phyloP scores from a whole-genome alignment of 2,888 invertebrate genomes.

The Orchesellides sinensis region DNA sequence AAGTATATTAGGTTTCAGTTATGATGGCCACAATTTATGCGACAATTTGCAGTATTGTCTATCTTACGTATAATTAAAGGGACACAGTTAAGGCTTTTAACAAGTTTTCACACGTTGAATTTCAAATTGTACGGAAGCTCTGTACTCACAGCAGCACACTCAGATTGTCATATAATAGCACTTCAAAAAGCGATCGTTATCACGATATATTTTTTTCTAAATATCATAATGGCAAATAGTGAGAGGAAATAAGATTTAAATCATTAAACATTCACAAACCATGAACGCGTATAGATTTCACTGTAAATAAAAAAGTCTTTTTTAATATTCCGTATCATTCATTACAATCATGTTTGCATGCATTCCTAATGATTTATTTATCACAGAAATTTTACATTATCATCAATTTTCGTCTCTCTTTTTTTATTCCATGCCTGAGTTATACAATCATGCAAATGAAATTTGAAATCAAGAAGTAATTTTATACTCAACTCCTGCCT shows the following conservation, averaged over 20 bases:
- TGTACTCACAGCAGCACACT: not conserved
- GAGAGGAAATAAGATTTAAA: not conserved
- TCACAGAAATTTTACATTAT: not conserved
- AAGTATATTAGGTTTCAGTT: too few species aligned
- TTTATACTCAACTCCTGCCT: too few species aligned
- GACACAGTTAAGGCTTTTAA: too few species aligned
- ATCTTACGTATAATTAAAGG: too few species aligned
- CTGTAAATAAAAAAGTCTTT: too few species aligned
- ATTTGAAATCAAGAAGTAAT: not conserved
- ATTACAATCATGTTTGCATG: not conserved
- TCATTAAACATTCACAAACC: not conserved
- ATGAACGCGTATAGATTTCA: not conserved
- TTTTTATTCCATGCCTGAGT: not conserved
- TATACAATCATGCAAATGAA: not conserved
- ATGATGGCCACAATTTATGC: too few species aligned
- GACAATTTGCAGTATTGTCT: too few species aligned
- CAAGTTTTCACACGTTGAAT: too few species aligned
- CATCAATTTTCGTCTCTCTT: conserved; percentile 23
- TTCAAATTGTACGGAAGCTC: too few species aligned
- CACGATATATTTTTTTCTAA: not conserved
- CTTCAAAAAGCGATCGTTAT: not conserved
- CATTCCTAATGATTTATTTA: conserved; percentile 17
- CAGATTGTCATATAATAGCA: not conserved
- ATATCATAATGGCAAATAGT: too few species aligned
- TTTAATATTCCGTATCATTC: not conserved